Evolutionary conservation across 2,797 vertebrate species (phyloP).

Genomic region (Jordanella pulchra): DNA sequence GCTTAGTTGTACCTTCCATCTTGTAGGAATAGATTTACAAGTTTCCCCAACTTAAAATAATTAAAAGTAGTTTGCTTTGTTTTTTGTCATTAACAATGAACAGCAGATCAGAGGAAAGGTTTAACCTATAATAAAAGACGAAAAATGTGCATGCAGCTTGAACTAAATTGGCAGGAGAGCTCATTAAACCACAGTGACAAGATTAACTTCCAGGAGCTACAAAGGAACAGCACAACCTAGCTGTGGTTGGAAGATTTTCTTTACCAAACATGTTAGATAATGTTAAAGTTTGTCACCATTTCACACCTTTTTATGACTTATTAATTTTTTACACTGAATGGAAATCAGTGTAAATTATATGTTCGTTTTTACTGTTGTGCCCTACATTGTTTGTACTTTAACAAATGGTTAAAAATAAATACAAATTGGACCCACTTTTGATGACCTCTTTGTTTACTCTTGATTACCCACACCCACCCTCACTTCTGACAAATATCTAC

Average conservation of each 20-base stretch:
- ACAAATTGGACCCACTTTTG: background rate
- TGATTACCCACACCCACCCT: no score
- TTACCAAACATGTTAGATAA: background rate
- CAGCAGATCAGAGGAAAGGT: background rate
- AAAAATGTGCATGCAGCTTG: background rate
- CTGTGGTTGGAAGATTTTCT: background rate
- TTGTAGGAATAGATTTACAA: background rate
- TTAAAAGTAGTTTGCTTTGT: background rate
- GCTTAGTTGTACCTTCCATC: background rate
- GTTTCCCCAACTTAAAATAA: background rate
- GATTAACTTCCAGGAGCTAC: no score
- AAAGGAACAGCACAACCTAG: no score
- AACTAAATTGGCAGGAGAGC: background rate
- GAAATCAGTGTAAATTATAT: background rate
- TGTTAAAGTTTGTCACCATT: background rate
- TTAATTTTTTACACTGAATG: background rate
- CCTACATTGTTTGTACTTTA: background rate
- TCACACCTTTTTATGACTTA: background rate
- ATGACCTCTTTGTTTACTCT: background rate
- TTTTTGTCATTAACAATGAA: background rate
- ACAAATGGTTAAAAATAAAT: background rate
- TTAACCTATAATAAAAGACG: background rate
- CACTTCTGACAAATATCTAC: background rate
- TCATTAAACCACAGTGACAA: no score
- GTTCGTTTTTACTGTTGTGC: background rate